These are phyloP conservation scores for Montipora capitata DNA, from an alignment of 92 coral and sea anemone genomes.

Conservation along the genomic window DNA sequence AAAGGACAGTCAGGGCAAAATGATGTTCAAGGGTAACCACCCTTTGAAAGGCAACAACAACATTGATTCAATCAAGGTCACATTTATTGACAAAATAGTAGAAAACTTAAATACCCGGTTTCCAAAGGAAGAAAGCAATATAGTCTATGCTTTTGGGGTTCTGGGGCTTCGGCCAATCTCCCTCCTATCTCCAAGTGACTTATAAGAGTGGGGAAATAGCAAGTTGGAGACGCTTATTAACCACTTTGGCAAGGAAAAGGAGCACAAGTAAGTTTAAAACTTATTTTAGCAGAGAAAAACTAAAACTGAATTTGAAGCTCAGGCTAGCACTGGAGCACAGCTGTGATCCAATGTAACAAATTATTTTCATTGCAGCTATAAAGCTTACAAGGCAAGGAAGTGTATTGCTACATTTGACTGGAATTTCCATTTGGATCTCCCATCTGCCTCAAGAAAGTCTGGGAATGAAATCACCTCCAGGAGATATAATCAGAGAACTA, in stretches of 20 bases:
- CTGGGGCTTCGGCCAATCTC: slow-evolving; percentile 55
- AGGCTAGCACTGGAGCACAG: slow-evolving; percentile 46
- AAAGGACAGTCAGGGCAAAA: slow-evolving; percentile 56
- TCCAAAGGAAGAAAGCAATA: slow-evolving; percentile 54
- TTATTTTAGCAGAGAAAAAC: slow-evolving; percentile 43
- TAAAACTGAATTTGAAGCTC: slow-evolving; percentile 48
- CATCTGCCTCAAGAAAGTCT: slow-evolving; percentile 8
- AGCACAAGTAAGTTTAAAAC: slow-evolving; percentile 50
- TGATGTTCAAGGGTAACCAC: slow-evolving; percentile 52
- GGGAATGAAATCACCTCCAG: slow-evolving; percentile 30
- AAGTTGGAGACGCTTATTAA: slow-evolving; percentile 52
- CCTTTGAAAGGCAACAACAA: slow-evolving; percentile 52
- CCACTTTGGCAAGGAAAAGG: slow-evolving; percentile 58
- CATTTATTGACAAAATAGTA: slow-evolving; percentile 41
- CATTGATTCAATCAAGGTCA: slow-evolving; percentile 55
- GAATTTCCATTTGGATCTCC: slow-evolving; percentile 39
- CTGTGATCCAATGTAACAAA: slow-evolving; percentile 46
- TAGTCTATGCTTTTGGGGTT: slow-evolving; percentile 52
- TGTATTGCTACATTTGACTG: slow-evolving; percentile 41
- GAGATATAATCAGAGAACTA: slow-evolving; percentile 32
- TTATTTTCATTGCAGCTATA: slow-evolving; percentile 24
- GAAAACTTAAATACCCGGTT: slow-evolving; percentile 58
- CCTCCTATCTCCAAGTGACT: slow-evolving; percentile 54
- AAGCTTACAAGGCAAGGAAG: slow-evolving; percentile 40
- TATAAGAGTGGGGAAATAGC: slow-evolving; percentile 56